Percentiles rank a stretch among this genome's conserved stretches.
Conservation (phyloP, 2,797 vertebrate genomes). For the Spinus pinus region DNA sequence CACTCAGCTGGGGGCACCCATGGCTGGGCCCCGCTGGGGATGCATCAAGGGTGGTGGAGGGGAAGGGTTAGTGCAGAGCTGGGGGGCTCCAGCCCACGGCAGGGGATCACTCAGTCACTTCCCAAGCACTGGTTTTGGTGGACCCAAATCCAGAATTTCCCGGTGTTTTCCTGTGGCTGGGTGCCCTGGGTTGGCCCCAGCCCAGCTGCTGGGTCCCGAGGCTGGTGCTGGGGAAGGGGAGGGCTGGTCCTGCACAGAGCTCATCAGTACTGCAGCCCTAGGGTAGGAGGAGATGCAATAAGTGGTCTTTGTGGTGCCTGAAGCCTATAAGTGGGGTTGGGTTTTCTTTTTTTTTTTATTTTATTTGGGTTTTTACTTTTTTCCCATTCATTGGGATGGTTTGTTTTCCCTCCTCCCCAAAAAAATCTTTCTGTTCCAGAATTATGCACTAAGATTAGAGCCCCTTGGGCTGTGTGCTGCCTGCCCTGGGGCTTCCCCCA, state of each 20-base stretch:
- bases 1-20: neutral
- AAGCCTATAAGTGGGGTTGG: constrained; percentile 56
- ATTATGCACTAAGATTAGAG: neutral
- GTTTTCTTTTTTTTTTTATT: neutral
- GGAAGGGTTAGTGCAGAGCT: constrained; percentile 56
- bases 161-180: neutral
- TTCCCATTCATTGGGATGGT: neutral
- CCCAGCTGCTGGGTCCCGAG: neutral
- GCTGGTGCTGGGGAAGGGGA: neutral
- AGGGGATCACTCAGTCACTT: neutral
- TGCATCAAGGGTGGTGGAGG: constrained; percentile 74
- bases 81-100: neutral
- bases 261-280: constrained; percentile 10
- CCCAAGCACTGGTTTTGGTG: neutral
- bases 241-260: constrained; percentile 22
- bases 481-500: neutral
- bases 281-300: constrained; percentile 43
- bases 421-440: neutral
- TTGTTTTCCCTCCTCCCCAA: neutral
- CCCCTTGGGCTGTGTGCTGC: neutral
- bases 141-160: neutral
- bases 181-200: neutral
- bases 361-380: neutral
- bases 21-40: constrained; percentile 64
- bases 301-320: constrained; percentile 53